These are phyloP conservation scores for Phylloscopus collybita DNA, from an alignment of 2,797 vertebrate genomes.

Conservation along the genomic window DNA sequence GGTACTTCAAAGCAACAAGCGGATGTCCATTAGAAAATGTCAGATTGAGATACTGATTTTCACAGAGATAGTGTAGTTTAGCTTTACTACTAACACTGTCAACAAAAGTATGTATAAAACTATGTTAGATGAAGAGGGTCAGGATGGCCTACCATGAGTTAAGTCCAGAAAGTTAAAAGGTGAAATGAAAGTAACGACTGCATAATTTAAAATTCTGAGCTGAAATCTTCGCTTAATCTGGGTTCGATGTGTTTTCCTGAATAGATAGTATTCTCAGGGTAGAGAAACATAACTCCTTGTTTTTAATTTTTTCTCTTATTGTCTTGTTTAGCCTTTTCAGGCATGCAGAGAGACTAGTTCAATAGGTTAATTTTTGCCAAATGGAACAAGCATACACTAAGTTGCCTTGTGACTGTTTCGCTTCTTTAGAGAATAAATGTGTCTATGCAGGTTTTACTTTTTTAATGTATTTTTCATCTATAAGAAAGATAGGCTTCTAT, in stretches of 20 bases:
- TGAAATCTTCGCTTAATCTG: background rate
- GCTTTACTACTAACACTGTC: background rate
- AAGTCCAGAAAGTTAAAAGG: background rate
- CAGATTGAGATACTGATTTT: background rate
- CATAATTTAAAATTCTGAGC: background rate
- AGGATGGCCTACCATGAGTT: background rate
- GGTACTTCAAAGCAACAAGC: background rate
- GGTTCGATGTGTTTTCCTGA: background rate
- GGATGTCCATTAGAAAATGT: background rate
- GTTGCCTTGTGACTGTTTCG: background rate
- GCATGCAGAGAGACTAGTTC: background rate
- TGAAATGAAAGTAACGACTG: background rate
- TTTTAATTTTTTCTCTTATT: background rate
- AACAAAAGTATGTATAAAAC: background rate
- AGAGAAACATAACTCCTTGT: background rate
- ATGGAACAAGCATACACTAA: background rate
- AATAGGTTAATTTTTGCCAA: background rate
- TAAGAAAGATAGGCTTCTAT: background rate
- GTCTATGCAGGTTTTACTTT: background rate
- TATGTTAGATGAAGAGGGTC: background rate
- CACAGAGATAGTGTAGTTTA: background rate
- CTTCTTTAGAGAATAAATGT: background rate
- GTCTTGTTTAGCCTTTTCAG: background rate
- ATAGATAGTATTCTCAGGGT: background rate
- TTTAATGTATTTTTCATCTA: background rate